phyloP scores from a whole-genome alignment of 2,113 vertebrate genomes.

The Fulmarus glacialis region DNA sequence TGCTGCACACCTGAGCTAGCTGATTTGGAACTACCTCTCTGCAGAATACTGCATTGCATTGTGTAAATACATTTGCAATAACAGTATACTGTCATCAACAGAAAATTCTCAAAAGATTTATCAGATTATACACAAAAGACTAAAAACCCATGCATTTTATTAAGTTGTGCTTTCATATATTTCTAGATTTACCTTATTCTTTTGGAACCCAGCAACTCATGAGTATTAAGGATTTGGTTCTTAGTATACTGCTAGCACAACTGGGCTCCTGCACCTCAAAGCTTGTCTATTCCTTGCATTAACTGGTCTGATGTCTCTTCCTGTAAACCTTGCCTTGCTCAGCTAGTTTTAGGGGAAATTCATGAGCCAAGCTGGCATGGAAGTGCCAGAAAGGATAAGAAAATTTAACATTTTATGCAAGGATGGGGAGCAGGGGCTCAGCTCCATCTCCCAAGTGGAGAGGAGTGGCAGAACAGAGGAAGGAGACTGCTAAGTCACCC shows the following conservation, averaged over 20 bases:
- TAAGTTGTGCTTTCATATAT: neutral
- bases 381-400: neutral
- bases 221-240: neutral
- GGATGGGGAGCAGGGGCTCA: neutral
- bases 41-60: neutral
- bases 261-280: neutral
- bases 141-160: neutral
- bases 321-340: neutral
- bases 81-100: neutral
- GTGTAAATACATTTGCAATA: neutral
- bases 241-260: neutral
- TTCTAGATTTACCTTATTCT: neutral
- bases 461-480: neutral
- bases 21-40: neutral
- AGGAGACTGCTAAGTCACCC: neutral
- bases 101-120: neutral
- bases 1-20: neutral
- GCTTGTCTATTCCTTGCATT: neutral
- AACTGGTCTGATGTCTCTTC: neutral
- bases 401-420: neutral
- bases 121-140: neutral
- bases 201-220: neutral
- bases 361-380: neutral
- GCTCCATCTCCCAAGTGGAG: neutral
- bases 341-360: neutral